phyloP scores from a whole-genome alignment of 2,888 invertebrate species.

The Amphimallon solstitiale region DNA sequence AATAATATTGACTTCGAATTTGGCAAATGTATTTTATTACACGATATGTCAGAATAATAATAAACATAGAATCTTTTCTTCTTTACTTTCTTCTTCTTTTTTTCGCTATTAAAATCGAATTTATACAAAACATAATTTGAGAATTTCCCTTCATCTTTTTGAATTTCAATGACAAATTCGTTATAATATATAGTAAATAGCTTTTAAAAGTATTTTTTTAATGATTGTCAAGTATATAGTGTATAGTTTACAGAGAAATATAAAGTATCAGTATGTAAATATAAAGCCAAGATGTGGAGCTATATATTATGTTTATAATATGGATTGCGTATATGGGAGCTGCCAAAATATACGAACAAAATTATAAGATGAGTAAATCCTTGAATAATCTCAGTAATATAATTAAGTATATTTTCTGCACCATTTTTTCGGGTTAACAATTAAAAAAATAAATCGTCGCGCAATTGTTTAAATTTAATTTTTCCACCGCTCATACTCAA shows the following conservation, averaged over 20 bases:
- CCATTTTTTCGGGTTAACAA: no score
- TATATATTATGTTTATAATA: slow-evolving; percentile 7
- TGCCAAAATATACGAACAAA: no score
- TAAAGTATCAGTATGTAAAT: slow-evolving; percentile 31
- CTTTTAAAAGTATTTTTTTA: slow-evolving; percentile 53
- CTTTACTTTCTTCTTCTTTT: not conserved
- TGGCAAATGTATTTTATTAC: slow-evolving; percentile 64
- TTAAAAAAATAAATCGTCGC: no score
- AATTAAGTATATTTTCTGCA: no score
- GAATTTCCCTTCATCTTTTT: not conserved
- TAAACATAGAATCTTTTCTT: slow-evolving; percentile 31
- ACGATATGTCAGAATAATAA: slow-evolving; percentile 51
- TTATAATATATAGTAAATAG: slow-evolving; percentile 43
- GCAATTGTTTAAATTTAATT: no score
- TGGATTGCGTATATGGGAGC: no score
- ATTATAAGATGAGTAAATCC: no score
- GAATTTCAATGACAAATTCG: slow-evolving; percentile 12
- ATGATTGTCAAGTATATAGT: slow-evolving; percentile 64
- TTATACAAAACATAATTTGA: slow-evolving; percentile 29
- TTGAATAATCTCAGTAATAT: no score
- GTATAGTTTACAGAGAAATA: slow-evolving; percentile 45
- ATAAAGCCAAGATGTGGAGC: slow-evolving; percentile 31
- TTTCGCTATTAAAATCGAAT: slow-evolving; percentile 23
- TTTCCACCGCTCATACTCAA: no score
- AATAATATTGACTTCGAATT: slow-evolving; percentile 74